Base-by-base conservation (phyloP, 2,113 vertebrate genomes). In the Halcyon senegalensis region DNA sequence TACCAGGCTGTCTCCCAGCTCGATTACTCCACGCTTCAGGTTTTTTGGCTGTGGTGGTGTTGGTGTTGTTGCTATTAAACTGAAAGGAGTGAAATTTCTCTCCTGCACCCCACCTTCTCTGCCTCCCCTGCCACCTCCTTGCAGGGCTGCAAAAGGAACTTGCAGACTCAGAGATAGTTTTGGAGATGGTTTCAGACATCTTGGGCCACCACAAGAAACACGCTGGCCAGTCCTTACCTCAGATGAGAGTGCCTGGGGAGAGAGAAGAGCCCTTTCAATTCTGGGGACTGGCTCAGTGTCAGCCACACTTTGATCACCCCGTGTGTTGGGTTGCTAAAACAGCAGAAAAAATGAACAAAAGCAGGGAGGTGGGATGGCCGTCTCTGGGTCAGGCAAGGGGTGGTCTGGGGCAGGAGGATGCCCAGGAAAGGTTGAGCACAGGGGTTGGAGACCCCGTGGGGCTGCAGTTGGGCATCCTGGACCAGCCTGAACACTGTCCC, bases 1-100 rank as follows among this genome's bases (percentile, higher is more conserved):
- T 96, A 60, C 74, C 90, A 93, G 73, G 72, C 92, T 91, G 75
- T 92, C 86, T 94, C 89, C 76, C 92, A 60, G 87, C 53, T 85
- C 69, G 39, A 51, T 93, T 90, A 83, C 83, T 89, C 84, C 77
- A 89, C 0, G 10, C 77, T 89, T 89, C 92, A 86, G 76, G 23
- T 77, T 95, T 94, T 95, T 82, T 93, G 80, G 88, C 94, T 86
- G 78, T 41, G 35, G 11, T 64, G 39, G 27, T 70, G 53, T 10
- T 58, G 82, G 37, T 58, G 62, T 9, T 83, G 87, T 67, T 80
- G 93, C 68, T 93, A 50, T 93, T 86, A 92, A 81, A 76, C 27
- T 55, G 76, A 70, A 78, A 86, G 19, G 28, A 95, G 67, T 66
- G 81, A 85, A 59, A 75, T 63, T 48, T 67, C 20, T 63, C 33